Evolutionary conservation across 2,888 invertebrate species (phyloP), one percentile per base, ranked within the genome.

Genomic region (Atrina japonica): DNA sequence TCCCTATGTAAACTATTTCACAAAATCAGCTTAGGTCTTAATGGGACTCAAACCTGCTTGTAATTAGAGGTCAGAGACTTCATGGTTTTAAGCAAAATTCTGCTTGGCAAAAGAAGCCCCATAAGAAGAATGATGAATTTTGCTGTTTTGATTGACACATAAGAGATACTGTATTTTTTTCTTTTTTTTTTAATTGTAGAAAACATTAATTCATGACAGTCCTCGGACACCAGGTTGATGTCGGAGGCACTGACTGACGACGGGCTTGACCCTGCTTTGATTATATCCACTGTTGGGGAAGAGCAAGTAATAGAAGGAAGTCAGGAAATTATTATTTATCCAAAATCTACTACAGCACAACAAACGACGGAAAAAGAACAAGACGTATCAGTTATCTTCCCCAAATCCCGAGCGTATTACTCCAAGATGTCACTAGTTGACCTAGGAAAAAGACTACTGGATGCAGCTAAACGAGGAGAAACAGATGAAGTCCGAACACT

Each of bases 401-500:
- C 64, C 2, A 53, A 41, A 27, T 53, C 64, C 3, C 14, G 50
- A 35, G 27, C 40, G 49, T 64, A 55, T 40, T 64, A 52, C 43
- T 63, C 53, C 14, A 75, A 75, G 45, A 89, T 90, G 89, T 89
- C 90, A 3, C 74, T 90, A 61, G 89, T 90, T 3, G 96, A 97
- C 91, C 92, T 97, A 78, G 97, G 18, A 7, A 96, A 96, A 83
- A 93, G 94, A 69, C 92, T 97, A 85, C 91, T 97, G 79, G 93
- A 94, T 87, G 95, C 94, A 64, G 95, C 96, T 49, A 93, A 94
- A 80, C 94, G 94, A 78, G 97, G 96, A 0, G 94, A 96, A 89
- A 93, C 95, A 3, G 93, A 93, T 70, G 93, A 93, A 77, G 96
- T 97, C 25, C 93, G 94, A 70, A 93, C 93, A 52, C 93, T 97